A percentile compares a stretch with the other conserved stretches of the same genome.
phyloP scores from a whole-genome alignment of 2,888 invertebrate genomes.

The Caenorhabditis auriculariae region DNA sequence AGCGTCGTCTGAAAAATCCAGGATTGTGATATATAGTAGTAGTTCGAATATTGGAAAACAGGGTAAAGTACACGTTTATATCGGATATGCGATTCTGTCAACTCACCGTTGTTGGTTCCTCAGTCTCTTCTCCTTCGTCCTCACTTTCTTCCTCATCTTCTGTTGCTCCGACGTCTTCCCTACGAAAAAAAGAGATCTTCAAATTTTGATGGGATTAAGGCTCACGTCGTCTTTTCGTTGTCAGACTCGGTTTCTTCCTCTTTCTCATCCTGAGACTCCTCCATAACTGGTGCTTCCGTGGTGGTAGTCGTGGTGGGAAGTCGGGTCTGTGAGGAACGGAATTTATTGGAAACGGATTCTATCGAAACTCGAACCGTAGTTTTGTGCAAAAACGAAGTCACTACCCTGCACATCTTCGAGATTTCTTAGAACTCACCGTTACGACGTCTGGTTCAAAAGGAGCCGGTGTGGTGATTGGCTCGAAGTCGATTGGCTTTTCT shows the following conservation, averaged over 20 bases:
- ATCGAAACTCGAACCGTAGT: neutral
- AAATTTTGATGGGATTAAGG: slow-evolving; percentile 8
- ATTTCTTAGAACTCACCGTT: neutral
- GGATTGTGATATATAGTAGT: too few species aligned
- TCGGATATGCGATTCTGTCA: neutral
- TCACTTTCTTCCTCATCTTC: slow-evolving; percentile 18
- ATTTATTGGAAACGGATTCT: neutral
- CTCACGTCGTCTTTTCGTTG: slow-evolving; percentile 7
- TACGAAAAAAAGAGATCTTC: too few species aligned
- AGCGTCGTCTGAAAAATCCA: slow-evolving; percentile 18
- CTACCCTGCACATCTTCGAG: neutral
- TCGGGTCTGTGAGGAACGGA: neutral
- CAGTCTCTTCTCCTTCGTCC: slow-evolving; percentile 22
- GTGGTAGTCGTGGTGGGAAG: slow-evolving; percentile 10
- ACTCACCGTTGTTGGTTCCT: slow-evolving; percentile 11
- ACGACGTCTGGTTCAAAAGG: slow-evolving; percentile 7
- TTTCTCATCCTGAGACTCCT: slow-evolving; percentile 19
- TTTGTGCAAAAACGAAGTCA: neutral
- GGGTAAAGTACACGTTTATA: too few species aligned
- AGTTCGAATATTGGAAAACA: too few species aligned
- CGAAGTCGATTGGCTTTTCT: slow-evolving; percentile 28
- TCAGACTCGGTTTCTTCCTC: slow-evolving; percentile 15
- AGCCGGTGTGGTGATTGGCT: slow-evolving; percentile 23
- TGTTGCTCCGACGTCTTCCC: slow-evolving; percentile 9
- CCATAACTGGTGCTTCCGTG: slow-evolving; percentile 8